These are phyloP conservation scores for Muscicapa comitata DNA, from an alignment of 2,797 vertebrate genomes.

Conservation along the genomic window DNA sequence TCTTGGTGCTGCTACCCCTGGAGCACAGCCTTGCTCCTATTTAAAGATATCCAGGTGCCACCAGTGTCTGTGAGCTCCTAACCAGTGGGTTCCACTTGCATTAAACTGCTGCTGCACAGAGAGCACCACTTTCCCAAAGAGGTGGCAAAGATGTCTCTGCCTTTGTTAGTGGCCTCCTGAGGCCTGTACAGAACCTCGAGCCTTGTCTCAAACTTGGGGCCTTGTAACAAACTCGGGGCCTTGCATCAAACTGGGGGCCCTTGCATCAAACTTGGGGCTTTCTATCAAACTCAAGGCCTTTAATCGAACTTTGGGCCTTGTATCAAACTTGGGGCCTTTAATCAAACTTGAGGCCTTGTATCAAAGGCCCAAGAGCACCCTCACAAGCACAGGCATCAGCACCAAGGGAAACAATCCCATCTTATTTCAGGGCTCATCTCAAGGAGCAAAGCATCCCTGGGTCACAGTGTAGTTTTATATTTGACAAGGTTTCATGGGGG, in stretches of 20 bases:
- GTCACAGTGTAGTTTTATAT: not conserved
- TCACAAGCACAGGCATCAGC: rapidly evolving
- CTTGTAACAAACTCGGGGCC: not conserved
- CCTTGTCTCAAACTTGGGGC: not conserved
- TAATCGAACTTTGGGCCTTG: not conserved
- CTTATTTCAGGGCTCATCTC: not conserved
- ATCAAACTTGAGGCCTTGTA: not conserved
- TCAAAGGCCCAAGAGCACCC: not conserved
- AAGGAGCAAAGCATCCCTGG: not conserved
- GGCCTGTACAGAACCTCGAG: not conserved
- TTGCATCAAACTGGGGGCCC: not conserved
- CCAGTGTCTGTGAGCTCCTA: not conserved
- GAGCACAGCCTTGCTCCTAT: not conserved
- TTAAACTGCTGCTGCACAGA: not conserved
- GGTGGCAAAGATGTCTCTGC: not conserved
- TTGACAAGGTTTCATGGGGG: not conserved
- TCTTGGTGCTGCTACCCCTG: not conserved
- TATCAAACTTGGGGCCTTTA: not conserved
- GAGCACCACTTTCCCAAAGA: not conserved
- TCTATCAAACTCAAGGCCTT: not conserved
- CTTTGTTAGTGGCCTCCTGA: not conserved
- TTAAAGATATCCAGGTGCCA: not conserved
- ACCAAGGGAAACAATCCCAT: not conserved
- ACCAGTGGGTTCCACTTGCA: not conserved
- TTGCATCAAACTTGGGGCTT: not conserved